Evolutionary conservation across 2,797 vertebrate species (phyloP), one percentile per base, ranked within the genome.

Genomic region (Megalops cyprinoides): DNA sequence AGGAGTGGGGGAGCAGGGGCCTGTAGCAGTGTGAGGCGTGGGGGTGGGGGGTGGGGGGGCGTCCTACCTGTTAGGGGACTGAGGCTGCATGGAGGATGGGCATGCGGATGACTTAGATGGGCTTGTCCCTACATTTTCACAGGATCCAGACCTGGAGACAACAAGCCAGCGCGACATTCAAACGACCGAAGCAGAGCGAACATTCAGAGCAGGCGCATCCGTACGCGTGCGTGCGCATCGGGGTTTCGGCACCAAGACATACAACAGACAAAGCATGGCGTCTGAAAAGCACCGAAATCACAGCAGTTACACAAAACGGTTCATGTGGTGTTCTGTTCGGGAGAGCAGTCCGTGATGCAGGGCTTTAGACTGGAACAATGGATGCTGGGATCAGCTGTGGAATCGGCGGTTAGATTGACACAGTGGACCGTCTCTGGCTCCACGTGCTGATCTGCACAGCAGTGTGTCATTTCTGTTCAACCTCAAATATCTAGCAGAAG

Each of bases 31-130:
- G 51, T 44, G 39, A 25, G 6, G 34, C 5, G 14, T 74, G 51
- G 37, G 37, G 2, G 15, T 23, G 37, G 39, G 6, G 37, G 25
- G 39, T 10, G 4, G 46, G 46, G 10, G 10, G 75, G 65, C n/a
- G 15, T 77, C 84, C 79, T 95, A 97, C 97, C 97, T 97, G 97
- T 93, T 97, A 83, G 96, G 95, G 78, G 97, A 97, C 58, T 96
- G 95, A 89, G 93, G 94, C 4, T 92, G 95, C 80, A 91, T 88
- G 83, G 90, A 87, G 77, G 94, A 92, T 85, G 95, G 92, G 79
- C 88, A 92, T 78, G 94, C 90, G 82, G 95, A 93, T 5, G 92
- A 86, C 0, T 89, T 81, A 51, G 87, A 87, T 88, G 90, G 92
- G 48, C 93, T 93, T 80, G 91, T 91, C 76, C 83, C 91, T 88